phyloP scores from a whole-genome alignment of 2,888 invertebrate genomes.

The Chalcis sispes region DNA sequence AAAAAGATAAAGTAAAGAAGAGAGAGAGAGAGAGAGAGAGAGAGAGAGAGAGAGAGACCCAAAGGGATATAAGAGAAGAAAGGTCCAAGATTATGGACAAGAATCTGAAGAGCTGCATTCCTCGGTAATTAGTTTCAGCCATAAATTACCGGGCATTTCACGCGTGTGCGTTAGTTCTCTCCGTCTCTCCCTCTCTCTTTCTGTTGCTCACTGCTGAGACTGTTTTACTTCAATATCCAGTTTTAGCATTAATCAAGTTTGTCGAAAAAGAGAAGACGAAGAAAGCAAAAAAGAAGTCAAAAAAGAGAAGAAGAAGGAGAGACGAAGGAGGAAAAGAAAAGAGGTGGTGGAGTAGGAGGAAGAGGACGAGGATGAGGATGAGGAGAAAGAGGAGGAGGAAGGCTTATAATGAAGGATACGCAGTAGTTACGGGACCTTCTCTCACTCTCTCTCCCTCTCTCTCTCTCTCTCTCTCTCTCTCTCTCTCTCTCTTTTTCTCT shows the following conservation, averaged over 20 bases:
- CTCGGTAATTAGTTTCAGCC: slow-evolving; percentile 74
- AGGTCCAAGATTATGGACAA: slow-evolving; percentile 57
- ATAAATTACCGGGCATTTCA: slow-evolving; percentile 73
- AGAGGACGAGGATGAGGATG: slow-evolving; percentile 25
- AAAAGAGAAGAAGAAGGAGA: slow-evolving; percentile 27
- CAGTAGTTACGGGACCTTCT: slow-evolving; percentile 33
- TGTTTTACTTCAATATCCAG: slow-evolving; percentile 58
- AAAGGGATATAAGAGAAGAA: slow-evolving; percentile 60
- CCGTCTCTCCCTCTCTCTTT: slow-evolving; percentile 38
- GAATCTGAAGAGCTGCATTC: slow-evolving; percentile 73
- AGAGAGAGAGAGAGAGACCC: slow-evolving; percentile 27
- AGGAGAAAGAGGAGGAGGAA: slow-evolving; percentile 31
- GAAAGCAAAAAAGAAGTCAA: slow-evolving; percentile 41
- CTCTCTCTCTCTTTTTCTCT: neutral
- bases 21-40: slow-evolving; percentile 13
- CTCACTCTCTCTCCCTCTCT: slow-evolving; percentile 10
- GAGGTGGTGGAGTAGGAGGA: neutral
- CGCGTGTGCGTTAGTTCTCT: slow-evolving; percentile 67
- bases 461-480: neutral
- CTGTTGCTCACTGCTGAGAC: slow-evolving; percentile 52
- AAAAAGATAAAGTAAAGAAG: neutral
- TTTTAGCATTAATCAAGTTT: slow-evolving; percentile 58
- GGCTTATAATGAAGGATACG: slow-evolving; percentile 50
- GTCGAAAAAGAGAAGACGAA: slow-evolving; percentile 53
- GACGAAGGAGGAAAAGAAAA: slow-evolving; percentile 28